phyloP scores from a whole-genome alignment of 2,888 invertebrate species.

The Buathra laborator region DNA sequence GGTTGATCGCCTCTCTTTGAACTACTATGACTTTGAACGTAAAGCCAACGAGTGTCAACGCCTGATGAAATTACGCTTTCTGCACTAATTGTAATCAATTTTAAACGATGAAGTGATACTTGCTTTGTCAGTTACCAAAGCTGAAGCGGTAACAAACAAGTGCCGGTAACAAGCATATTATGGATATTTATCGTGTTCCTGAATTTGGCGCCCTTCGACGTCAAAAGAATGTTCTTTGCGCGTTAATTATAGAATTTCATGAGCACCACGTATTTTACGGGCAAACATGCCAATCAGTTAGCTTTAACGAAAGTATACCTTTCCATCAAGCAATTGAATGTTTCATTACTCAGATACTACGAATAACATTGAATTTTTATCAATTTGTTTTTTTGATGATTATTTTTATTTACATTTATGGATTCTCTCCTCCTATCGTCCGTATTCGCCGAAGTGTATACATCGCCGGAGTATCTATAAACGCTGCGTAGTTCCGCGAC shows the following conservation, averaged over 20 bases:
- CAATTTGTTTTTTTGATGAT: background rate
- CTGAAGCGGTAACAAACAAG: too few relatives aligned
- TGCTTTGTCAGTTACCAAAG: background rate
- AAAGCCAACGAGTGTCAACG: background rate
- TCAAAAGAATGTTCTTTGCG: too few relatives aligned
- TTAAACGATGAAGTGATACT: background rate
- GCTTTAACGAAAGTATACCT: too few relatives aligned
- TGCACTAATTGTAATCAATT: constrained; percentile 29
- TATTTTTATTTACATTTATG: background rate
- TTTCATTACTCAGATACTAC: too few relatives aligned
- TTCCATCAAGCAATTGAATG: too few relatives aligned
- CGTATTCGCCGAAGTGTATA: background rate
- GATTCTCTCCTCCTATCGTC: background rate
- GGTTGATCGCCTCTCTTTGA: background rate
- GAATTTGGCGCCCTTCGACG: too few relatives aligned
- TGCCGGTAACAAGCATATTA: too few relatives aligned
- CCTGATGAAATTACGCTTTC: background rate
- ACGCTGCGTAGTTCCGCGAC: constrained; percentile 7
- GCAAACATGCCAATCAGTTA: too few relatives aligned
- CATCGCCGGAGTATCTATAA: constrained; percentile 13
- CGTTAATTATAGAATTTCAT: too few relatives aligned
- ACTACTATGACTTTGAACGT: background rate
- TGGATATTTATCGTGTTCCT: too few relatives aligned
- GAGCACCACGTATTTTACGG: too few relatives aligned
- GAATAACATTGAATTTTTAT: too few relatives aligned